Base-by-base conservation (phyloP, 2,113 vertebrate species). In the Oreochromis aureus region DNA sequence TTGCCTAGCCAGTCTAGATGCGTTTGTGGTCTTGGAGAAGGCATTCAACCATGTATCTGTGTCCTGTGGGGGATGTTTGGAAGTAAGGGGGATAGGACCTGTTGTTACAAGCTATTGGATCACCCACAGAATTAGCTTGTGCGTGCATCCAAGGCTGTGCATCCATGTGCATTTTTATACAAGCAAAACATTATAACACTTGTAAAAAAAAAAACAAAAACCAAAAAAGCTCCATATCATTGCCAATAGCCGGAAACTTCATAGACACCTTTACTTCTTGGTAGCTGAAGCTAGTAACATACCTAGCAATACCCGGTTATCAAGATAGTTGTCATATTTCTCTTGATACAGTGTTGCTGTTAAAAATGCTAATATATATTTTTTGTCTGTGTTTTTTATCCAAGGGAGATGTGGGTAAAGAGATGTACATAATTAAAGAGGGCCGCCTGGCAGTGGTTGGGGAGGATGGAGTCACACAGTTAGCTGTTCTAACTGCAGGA, bases 371-470 rank as follows among this genome's bases (percentile, higher is more conserved):
- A 46, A 76, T 48, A 30, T 41, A 22, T 83, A 6, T 22, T 61
- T 46, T 81, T 6, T 71, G 10, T 10, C 18, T 83, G 30, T 56
- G 12, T 36, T 81, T 22, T 73, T 61, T n/a, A 78, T 22, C 9
- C 10, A 41, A 95, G 89, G 98, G 98, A 5, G 98, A 99, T 88
- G 97, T 99, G 9, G 99, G 98, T 30, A 98, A 98, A 85, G 99
- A 99, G 94, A 99, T 99, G 99, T 99, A 99, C 89, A 99, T 99
- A 79, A 98, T 99, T 80, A 99, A 99, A 95, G 98, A 99, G 69
- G 98, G 98, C 32, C 97, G 96, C 80, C 94, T 99, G 88, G 98
- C 98, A 0, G 98, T 99, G 88, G 98, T 99, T 78, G 98, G 96
- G 0, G 98, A 99, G 7, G 98, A 99, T 2, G 98, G 98, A 1